Evolutionary conservation across 2,113 vertebrate genomes (phyloP).

Genomic region (Cynocephalus volans): DNA sequence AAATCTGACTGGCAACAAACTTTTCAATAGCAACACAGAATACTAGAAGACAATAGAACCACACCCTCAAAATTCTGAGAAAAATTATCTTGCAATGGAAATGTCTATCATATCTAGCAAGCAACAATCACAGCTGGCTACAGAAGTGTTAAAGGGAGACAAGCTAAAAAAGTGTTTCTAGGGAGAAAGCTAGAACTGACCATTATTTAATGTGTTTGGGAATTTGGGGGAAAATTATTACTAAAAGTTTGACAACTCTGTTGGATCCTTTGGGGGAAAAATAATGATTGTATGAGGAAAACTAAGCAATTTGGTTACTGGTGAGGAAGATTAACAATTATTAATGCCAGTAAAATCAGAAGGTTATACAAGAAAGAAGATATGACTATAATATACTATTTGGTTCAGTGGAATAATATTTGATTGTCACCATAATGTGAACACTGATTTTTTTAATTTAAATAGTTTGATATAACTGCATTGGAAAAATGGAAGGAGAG

Average conservation of each 20-base stretch:
- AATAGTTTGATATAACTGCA: background rate
- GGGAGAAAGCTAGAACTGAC: background rate
- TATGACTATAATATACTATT: background rate
- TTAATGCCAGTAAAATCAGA: background rate
- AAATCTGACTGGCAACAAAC: background rate
- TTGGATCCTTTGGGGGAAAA: background rate
- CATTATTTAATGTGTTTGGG: background rate
- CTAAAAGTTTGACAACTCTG: background rate
- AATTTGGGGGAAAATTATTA: constrained; percentile 17
- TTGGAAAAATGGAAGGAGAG: background rate
- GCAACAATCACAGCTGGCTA: background rate
- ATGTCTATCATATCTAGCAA: background rate
- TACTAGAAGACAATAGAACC: background rate
- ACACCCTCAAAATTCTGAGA: background rate
- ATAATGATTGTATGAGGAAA: background rate
- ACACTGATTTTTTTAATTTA: background rate
- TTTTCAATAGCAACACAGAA: background rate
- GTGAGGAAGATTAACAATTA: background rate
- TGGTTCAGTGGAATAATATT: background rate
- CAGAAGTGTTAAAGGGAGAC: background rate
- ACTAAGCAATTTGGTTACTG: background rate
- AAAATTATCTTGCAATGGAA: background rate
- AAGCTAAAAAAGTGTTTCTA: background rate
- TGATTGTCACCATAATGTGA: background rate
- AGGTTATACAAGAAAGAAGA: background rate